Base-by-base conservation (phyloP, 1,140 invertebrate species). In the Platyura marginata region DNA sequence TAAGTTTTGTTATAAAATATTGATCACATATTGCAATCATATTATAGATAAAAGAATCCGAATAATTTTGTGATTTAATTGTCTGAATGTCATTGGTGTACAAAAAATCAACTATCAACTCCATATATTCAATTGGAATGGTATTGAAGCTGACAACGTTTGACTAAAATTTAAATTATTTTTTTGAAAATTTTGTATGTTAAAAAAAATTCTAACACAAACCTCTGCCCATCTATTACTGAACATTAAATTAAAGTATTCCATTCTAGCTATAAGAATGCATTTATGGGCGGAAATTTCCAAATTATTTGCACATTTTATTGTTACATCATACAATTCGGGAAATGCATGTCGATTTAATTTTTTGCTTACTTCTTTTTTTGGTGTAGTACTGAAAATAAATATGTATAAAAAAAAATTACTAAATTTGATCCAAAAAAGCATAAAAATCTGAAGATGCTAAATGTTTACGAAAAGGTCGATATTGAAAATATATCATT, bases 241-340 rank as follows among this genome's bases (percentile, higher is more conserved):
- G 43, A 81, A 68, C 75, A 82, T 77, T 54, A 71, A 73, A 41
- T 69, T 64, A 56, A 82, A 84, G 57, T 82, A 83, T 42, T 82
- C 77, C 9, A 77, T 54, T 45, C 78, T 57, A 5, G 77, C 71
- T 1, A 70, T 66, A 20, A 83, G 54, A 36, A 84, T 61, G 58
- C 79, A 82, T 47, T 78, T 79, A 53, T 84, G 79, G 25, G 74
- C 79, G 35, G 58, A 51, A 18, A 79, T 52, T n/a, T 61, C 48
- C 10, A 57, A 53, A 6, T 63, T 64, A 49, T 75, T 69, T 32
- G 66, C 66, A 46, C 66, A 68, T 19, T 61, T 48, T 3, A 79
- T 61, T 3, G 48, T 51, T 18, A 75, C 62, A 59, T 82, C 77
- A 56, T 64, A 69, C 2, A 79, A 61, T n/a, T 71, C 66, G 9